Evolutionary conservation across 2,113 vertebrate species (phyloP).

Genomic region (Oryzias melastigma): DNA sequence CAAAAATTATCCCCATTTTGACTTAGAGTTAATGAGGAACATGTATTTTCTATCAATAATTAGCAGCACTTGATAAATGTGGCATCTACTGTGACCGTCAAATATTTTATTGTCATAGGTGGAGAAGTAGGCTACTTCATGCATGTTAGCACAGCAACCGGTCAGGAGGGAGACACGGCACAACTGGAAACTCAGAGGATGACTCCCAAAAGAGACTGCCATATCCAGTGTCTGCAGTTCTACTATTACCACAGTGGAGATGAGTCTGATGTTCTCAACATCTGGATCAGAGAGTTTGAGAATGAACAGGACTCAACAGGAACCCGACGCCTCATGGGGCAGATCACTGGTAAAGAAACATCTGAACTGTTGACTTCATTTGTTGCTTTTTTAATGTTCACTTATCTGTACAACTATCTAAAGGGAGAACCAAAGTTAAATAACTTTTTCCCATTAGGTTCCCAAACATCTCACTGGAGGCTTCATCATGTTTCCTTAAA

Average conservation of each 20-base stretch:
- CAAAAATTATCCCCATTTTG: no score
- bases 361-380: not conserved
- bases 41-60: no score
- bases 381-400: not conserved
- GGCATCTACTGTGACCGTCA: not conserved
- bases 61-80: no score
- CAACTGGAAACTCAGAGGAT: constrained; percentile 76
- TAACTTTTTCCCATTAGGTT: constrained; percentile 20
- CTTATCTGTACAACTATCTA: not conserved
- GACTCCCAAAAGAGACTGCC: constrained; percentile 66
- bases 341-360: constrained; percentile 72
- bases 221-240: constrained; percentile 85
- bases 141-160: constrained; percentile 73
- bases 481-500: constrained; percentile 74
- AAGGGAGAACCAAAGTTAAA: not conserved
- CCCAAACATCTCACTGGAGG: constrained; percentile 75
- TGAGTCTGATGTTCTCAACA: constrained; percentile 63
- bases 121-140: constrained; percentile 70
- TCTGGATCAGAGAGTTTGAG: constrained; percentile 78
- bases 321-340: constrained; percentile 47
- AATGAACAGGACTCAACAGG: constrained; percentile 24
- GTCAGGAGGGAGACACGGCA: constrained; percentile 55
- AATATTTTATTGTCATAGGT: not conserved
- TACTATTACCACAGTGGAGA: constrained; percentile 81
- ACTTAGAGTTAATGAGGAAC: no score